These are phyloP conservation scores for Drosophila vallismaia DNA, from an alignment of 2,888 invertebrate genomes.

Conservation along the genomic window DNA sequence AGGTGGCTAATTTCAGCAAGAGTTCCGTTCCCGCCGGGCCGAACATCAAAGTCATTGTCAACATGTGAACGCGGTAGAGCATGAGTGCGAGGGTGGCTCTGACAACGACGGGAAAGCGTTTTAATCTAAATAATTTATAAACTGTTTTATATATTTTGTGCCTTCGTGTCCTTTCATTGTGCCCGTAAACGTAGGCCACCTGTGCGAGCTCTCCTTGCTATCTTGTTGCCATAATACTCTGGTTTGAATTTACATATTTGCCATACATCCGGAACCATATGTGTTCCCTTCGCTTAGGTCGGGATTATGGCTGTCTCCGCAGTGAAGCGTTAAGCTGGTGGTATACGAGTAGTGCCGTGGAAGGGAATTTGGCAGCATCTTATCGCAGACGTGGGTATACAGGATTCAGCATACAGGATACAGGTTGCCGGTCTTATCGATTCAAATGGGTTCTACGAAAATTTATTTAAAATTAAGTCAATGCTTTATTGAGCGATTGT, in stretches of 20 bases:
- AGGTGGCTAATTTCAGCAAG: slow-evolving; percentile 31
- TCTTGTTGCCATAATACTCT: slow-evolving; percentile 25
- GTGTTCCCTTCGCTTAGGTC: slow-evolving; percentile 1
- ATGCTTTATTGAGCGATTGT: slow-evolving; percentile 48
- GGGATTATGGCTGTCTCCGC: slow-evolving; percentile 44
- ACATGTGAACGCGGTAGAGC: slow-evolving; percentile 14
- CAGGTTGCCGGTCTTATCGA: slow-evolving; percentile 25
- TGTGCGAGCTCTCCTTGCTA: slow-evolving; percentile 36
- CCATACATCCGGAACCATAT: slow-evolving; percentile 40
- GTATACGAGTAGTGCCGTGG: not conserved
- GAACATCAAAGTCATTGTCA: slow-evolving; percentile 50
- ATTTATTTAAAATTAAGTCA: slow-evolving; percentile 49
- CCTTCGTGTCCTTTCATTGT: slow-evolving; percentile 21
- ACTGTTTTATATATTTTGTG: slow-evolving; percentile 31
- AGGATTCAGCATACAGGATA: not conserved
- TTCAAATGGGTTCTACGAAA: slow-evolving; percentile 35
- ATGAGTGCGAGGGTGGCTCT: not conserved
- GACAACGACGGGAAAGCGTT: slow-evolving; percentile 30
- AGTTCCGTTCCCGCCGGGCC: slow-evolving; percentile 17
- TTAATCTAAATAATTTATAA: slow-evolving; percentile 71
- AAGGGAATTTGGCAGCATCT: slow-evolving; percentile 27
- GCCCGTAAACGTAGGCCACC: slow-evolving; percentile 40
- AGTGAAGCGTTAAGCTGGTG: slow-evolving; percentile 58
- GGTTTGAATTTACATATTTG: slow-evolving; percentile 73
- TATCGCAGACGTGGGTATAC: slow-evolving; percentile 34